Base-by-base conservation (phyloP, 1,140 invertebrate genomes). In the Archivesica marissinica region DNA sequence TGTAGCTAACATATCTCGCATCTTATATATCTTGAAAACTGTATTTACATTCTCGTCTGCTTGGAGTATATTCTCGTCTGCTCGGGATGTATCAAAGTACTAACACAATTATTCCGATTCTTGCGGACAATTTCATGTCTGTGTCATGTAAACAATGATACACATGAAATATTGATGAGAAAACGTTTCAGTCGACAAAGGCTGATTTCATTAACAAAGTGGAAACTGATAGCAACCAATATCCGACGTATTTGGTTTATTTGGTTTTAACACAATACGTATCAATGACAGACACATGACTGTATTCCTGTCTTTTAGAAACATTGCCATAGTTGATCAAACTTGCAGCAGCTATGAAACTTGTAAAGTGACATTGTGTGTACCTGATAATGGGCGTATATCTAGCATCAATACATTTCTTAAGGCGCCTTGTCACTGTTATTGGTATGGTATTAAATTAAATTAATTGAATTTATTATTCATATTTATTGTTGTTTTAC, bases 151-250 rank as follows among this genome's bases (percentile, higher is more conserved):
- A 76, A 76, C 54, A 76, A 76, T 20, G 59, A 44, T 15, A 1
- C 44, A 38, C 3, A 52, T 81, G 78, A 61, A 81, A 81, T 68
- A 68, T 81, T 81, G 44, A 81, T 81, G 78, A 54, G 64, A 15
- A 47, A 52, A 23, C 59, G 30, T n/a, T 50, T 39, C 25, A 56
- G 56, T 39, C 41, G 33, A 47, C 52, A 59, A 59, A 38, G 20
- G 33, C 9, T 78, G 54, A 78, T 78, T 78, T 77, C 54, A 59
- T 59, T 78, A 59, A 59, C 33, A 30, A 64, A 78, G 33, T 23
- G n/a, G 56, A 41, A 41, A 38, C 50, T 28, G 76, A 78, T 64
- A 59, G 23, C 54, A n/a, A 25, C 23, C 76, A 44, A 64, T 78
- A 64, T 78, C 76, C 76, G 76, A 20, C 68, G 28, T 47, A n/a